Evolutionary conservation across 1,140 invertebrate species (phyloP).

Genomic region (Mesaphorura yosii): DNA sequence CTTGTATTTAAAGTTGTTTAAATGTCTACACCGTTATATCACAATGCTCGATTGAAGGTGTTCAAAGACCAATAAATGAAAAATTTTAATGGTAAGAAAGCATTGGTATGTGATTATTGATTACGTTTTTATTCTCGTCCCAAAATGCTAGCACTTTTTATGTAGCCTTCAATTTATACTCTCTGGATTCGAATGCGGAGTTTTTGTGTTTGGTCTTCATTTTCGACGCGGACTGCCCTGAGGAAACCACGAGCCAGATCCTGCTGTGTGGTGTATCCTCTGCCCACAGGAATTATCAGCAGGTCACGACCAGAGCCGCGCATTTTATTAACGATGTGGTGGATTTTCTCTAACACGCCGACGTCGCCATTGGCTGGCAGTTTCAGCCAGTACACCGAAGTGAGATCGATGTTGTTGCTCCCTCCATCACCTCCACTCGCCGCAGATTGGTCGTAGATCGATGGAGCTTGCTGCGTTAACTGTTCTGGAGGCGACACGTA

Average conservation of each 20-base stretch:
- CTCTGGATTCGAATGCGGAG: neutral
- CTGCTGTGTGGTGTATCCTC: neutral
- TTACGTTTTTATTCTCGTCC: too few relatives aligned
- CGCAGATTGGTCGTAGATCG: neutral
- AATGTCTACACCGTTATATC: too few relatives aligned
- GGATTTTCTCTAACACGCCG: neutral
- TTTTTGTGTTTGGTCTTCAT: neutral
- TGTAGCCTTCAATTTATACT: too few relatives aligned
- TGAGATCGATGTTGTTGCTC: neutral
- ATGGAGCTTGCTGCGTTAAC: neutral
- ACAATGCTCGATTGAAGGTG: too few relatives aligned
- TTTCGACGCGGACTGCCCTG: neutral
- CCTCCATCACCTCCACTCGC: neutral
- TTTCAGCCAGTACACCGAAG: neutral
- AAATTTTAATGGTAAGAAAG: too few relatives aligned
- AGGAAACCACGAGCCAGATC: constrained; percentile 2
- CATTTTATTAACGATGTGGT: neutral
- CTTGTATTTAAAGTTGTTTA: too few relatives aligned
- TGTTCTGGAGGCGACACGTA: too few relatives aligned
- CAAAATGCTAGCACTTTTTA: too few relatives aligned
- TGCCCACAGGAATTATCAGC: constrained; percentile 4
- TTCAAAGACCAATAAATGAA: too few relatives aligned
- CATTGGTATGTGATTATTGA: too few relatives aligned
- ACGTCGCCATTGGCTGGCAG: neutral
- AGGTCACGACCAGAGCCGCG: neutral